Percentiles rank a stretch among this genome's conserved stretches.
Conservation (phyloP, 35 echinoderm and acorn worm species). For the Apostichopus parvimensis region DNA sequence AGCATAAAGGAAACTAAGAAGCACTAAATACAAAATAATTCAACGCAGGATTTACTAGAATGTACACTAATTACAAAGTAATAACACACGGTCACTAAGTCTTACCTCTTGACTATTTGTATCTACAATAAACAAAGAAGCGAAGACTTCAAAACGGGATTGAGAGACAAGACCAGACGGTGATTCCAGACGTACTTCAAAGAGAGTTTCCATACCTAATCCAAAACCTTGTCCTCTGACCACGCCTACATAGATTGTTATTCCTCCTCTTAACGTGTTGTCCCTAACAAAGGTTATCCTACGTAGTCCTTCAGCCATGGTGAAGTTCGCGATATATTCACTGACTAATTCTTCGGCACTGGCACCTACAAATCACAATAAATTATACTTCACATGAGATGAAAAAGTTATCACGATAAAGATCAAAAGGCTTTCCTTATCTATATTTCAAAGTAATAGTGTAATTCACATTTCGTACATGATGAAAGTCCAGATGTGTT, state of each 20-base stretch:
- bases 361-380: background rate
- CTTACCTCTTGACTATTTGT: background rate
- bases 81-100: no score
- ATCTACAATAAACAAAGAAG: background rate
- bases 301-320: background rate
- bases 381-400: no score
- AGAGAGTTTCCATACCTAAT: background rate
- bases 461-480: no score
- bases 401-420: no score
- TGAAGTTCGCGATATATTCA: background rate
- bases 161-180: background rate
- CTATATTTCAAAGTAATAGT: no score
- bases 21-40: no score
- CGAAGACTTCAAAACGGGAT: background rate
- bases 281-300: background rate
- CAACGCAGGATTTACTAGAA: no score
- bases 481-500: no score
- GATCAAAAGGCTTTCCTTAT: no score
- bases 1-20: no score
- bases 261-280: background rate
- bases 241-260: background rate
- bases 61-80: no score
- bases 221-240: background rate
- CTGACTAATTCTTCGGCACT: slow-evolving; percentile 11
- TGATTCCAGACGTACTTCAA: background rate